Evolutionary conservation across 2,888 invertebrate genomes (phyloP).

Genomic region (Dicranocentrus wangi): DNA sequence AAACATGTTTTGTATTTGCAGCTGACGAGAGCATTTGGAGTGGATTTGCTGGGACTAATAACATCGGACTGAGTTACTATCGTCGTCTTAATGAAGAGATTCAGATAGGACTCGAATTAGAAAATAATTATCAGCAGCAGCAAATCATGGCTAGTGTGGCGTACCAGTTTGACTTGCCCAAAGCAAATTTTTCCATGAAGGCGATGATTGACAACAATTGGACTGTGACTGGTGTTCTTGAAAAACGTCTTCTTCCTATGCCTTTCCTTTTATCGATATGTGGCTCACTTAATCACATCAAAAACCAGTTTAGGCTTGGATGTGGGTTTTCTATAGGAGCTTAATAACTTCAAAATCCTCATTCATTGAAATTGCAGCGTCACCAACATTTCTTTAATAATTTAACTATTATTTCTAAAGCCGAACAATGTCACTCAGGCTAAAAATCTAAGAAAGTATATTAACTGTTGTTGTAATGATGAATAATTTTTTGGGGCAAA

Average conservation of each 20-base stretch:
- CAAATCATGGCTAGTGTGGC: conserved; percentile 90
- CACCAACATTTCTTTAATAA: neutral
- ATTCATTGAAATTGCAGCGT: neutral
- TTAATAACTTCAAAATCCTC: conserved; percentile 27
- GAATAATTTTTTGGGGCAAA: too few relatives aligned
- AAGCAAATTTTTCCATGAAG: conserved; percentile 94
- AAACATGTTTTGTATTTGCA: conserved; percentile 74
- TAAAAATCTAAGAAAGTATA: too few relatives aligned
- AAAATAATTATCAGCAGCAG: conserved; percentile 91
- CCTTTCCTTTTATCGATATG: conserved; percentile 69
- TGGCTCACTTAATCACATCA: conserved; percentile 71
- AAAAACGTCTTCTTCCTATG: conserved; percentile 70
- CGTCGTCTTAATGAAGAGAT: conserved; percentile 94
- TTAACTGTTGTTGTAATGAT: too few relatives aligned
- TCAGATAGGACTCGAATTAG: conserved; percentile 94
- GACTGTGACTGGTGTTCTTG: conserved; percentile 71
- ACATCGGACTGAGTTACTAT: conserved; percentile 92
- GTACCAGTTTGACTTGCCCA: conserved; percentile 95
- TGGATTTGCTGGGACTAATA: conserved; percentile 81
- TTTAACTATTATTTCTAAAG: too few relatives aligned
- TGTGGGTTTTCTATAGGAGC: conserved; percentile 70
- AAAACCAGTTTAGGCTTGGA: conserved; percentile 71
- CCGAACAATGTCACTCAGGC: too few relatives aligned
- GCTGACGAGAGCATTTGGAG: conserved; percentile 77
- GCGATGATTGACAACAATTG: conserved; percentile 72